Evolutionary conservation across 2,113 vertebrate genomes (phyloP).

Genomic region (Thamnophis sirtalis): DNA sequence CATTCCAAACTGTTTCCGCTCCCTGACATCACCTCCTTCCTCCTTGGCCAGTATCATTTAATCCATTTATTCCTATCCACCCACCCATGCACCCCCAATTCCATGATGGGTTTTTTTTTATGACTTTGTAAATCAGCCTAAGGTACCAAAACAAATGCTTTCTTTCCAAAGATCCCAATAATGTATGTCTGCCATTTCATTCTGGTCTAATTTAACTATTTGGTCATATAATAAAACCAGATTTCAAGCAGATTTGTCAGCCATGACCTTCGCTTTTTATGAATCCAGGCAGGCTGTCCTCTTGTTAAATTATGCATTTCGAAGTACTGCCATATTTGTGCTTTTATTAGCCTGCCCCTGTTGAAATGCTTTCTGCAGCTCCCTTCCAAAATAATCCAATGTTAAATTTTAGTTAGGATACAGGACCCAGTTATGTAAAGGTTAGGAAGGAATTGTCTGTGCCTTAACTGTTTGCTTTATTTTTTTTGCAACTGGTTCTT

Average conservation of each 20-base stretch:
- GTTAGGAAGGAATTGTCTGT: neutral
- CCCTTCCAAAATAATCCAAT: conserved; percentile 30
- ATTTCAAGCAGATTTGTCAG: conserved; percentile 70
- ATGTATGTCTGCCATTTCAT: conserved; percentile 59
- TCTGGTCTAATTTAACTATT: conserved; percentile 65
- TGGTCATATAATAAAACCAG: conserved; percentile 64
- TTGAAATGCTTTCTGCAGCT: conserved; percentile 36
- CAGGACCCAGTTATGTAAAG: neutral
- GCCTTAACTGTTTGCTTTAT: neutral
- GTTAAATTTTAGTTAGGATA: neutral
- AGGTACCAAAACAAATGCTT: conserved; percentile 63
- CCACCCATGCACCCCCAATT: conserved; percentile 20
- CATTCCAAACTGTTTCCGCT: conserved; percentile 31
- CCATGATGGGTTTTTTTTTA: conserved; percentile 48
- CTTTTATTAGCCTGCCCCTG: conserved; percentile 58
- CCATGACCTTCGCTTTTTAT: conserved; percentile 67
- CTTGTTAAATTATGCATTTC: conserved; percentile 68
- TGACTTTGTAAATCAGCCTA: conserved; percentile 61
- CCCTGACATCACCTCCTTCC: neutral
- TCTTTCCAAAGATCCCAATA: conserved; percentile 54
- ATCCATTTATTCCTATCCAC: conserved; percentile 47
- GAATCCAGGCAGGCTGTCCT: conserved; percentile 62
- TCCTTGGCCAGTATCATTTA: conserved; percentile 36
- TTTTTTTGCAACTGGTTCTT: neutral
- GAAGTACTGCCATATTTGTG: conserved; percentile 59